Evolutionary conservation across 2,797 vertebrate species (phyloP).

Genomic region (Garrulus glandarius): DNA sequence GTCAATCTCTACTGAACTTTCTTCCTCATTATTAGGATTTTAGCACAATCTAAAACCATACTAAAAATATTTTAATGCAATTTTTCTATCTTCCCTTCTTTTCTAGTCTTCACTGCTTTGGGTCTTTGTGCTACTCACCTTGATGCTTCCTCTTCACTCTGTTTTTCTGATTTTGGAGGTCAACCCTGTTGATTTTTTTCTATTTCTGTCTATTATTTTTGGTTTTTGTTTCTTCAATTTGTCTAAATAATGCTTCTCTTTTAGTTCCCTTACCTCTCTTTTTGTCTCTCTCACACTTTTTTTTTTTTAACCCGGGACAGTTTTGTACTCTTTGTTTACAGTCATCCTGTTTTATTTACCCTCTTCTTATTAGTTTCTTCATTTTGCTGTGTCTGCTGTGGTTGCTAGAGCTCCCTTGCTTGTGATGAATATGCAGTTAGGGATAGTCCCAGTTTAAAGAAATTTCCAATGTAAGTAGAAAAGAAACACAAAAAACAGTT

Average conservation of each 20-base stretch:
- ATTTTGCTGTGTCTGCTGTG: neutral
- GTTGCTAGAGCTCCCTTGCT: neutral
- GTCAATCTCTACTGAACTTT: neutral
- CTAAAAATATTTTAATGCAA: neutral
- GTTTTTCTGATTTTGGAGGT: neutral
- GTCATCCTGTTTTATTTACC: neutral
- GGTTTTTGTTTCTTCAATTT: neutral
- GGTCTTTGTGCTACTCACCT: neutral
- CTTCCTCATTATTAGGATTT: neutral
- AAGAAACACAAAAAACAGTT: neutral
- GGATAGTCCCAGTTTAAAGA: neutral
- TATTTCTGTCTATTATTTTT: neutral
- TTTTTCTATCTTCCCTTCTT: neutral
- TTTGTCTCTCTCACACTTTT: fast-evolving
- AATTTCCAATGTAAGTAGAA: neutral
- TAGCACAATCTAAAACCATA: neutral
- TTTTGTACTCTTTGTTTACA: neutral
- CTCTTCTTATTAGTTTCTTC: neutral
- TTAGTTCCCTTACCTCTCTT: neutral
- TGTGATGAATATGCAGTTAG: neutral
- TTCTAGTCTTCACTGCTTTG: neutral
- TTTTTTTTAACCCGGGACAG: neutral
- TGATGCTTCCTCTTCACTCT: neutral
- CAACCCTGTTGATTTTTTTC: neutral
- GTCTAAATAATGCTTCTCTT: neutral